Evolutionary conservation across 2,888 invertebrate species (phyloP).

Genomic region (Tuta absoluta): DNA sequence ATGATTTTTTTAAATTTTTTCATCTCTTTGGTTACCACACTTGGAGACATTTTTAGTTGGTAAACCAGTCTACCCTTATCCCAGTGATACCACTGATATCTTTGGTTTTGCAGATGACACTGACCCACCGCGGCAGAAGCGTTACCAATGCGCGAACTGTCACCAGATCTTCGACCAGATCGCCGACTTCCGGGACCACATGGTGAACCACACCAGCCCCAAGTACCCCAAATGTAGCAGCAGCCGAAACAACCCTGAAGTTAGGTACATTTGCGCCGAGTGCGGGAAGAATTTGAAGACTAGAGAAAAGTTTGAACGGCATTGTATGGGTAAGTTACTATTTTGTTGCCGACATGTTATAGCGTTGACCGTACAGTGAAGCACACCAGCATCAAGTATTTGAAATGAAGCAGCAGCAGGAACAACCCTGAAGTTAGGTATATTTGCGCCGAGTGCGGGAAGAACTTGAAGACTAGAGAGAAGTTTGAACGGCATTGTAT

Average conservation of each 20-base stretch:
- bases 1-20: too few species aligned
- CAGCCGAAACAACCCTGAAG: slow-evolving; percentile 37
- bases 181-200: slow-evolving; percentile 60
- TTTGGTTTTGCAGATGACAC: slow-evolving; percentile 40
- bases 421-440: slow-evolving; percentile 46
- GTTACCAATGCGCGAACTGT: slow-evolving; percentile 72
- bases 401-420: slow-evolving; percentile 31
- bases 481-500: slow-evolving; percentile 66
- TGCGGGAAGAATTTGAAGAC: slow-evolving; percentile 67
- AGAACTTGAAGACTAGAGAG: slow-evolving; percentile 58
- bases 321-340: slow-evolving; percentile 50
- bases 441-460: slow-evolving; percentile 64
- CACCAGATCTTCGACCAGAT: slow-evolving; percentile 67
- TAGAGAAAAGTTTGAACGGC: slow-evolving; percentile 62
- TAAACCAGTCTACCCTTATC: too few species aligned
- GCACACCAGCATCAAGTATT: slow-evolving; percentile 27
- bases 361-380: slow-evolving; percentile 52
- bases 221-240: slow-evolving; percentile 28
- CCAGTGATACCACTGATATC: too few species aligned
- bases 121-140: slow-evolving; percentile 49
- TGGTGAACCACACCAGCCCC: slow-evolving; percentile 40
- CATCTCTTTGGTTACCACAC: too few species aligned
- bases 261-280: slow-evolving; percentile 57
- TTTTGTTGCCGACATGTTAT: not conserved
- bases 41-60: too few species aligned